Percentiles rank a stretch among this genome's conserved stretches.
phyloP scores from a whole-genome alignment of 37 sponge, comb jelly and placozoan species.

The Hormiphora californensis region DNA sequence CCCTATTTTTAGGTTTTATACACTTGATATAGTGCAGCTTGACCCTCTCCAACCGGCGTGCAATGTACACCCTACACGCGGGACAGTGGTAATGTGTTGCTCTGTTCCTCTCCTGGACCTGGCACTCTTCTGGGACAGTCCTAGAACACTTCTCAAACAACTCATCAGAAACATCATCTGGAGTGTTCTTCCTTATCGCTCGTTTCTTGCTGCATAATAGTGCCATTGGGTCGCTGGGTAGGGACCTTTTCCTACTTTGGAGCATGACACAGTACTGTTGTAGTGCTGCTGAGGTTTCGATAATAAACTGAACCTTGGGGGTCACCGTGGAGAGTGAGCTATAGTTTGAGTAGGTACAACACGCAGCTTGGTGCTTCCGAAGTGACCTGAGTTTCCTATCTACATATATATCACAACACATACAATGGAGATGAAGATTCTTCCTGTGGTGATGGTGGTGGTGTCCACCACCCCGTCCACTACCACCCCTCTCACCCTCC shows the following conservation, averaged over 20 bases:
- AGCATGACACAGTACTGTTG: background rate
- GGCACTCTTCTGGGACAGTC: background rate
- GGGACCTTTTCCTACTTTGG: background rate
- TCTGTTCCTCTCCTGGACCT: background rate
- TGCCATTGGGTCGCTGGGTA: constrained; percentile 10
- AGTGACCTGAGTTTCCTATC: constrained; percentile 24
- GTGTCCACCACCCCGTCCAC: too few species aligned
- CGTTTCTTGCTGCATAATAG: background rate
- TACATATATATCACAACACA: constrained; percentile 12
- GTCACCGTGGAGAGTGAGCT: background rate
- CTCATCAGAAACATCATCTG: background rate
- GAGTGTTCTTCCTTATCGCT: background rate
- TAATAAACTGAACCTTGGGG: background rate
- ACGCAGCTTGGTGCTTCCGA: constrained; percentile 29
- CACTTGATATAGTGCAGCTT: constrained; percentile 52
- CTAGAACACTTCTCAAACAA: background rate
- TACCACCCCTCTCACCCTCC: background rate
- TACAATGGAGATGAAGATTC: constrained; percentile 27
- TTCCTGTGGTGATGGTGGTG: too few species aligned
- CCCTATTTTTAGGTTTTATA: background rate
- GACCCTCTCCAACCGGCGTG: background rate
- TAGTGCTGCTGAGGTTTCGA: constrained; percentile 1
- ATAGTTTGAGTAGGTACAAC: background rate
- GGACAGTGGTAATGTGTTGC: constrained; percentile 25
- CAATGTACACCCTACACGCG: constrained; percentile 1